A percentile compares a stretch with the other conserved stretches of the same genome.
phyloP scores from a whole-genome alignment of 2,113 vertebrate species.

The Egretta garzetta region DNA sequence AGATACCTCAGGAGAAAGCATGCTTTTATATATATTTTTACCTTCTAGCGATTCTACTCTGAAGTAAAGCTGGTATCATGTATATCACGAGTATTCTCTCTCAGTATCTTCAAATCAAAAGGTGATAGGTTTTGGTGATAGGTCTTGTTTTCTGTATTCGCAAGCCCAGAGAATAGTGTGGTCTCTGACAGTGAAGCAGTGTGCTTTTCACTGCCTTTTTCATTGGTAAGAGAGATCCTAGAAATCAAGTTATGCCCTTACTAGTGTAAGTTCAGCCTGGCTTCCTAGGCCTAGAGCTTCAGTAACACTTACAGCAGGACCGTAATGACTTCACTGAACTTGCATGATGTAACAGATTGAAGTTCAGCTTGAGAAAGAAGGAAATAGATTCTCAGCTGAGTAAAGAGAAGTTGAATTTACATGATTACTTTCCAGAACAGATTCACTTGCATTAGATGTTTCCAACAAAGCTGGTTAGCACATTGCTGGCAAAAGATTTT shows the following conservation, averaged over 20 bases:
- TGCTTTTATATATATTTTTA: background rate
- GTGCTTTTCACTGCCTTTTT: background rate
- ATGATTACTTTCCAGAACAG: background rate
- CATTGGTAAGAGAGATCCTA: background rate
- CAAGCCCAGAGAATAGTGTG: background rate
- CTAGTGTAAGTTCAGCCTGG: background rate
- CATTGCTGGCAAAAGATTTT: conserved; percentile 21
- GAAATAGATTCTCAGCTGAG: background rate
- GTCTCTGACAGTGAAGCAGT: background rate
- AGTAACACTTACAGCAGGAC: background rate
- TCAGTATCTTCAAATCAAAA: background rate
- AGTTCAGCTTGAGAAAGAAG: background rate
- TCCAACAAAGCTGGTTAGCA: conserved; percentile 2
- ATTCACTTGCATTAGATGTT: background rate
- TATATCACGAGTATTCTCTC: background rate
- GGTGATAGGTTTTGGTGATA: background rate
- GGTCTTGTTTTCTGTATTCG: background rate
- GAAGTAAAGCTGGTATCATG: background rate
- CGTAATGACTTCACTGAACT: background rate
- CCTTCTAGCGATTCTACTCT: background rate
- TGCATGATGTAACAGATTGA: background rate
- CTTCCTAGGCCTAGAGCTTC: background rate
- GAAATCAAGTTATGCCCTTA: background rate
- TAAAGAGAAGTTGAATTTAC: background rate
- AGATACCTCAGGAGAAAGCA: background rate